These are phyloP conservation scores for Cynocephalus volans DNA, from an alignment of 2,113 vertebrate species.

Conservation along the genomic window DNA sequence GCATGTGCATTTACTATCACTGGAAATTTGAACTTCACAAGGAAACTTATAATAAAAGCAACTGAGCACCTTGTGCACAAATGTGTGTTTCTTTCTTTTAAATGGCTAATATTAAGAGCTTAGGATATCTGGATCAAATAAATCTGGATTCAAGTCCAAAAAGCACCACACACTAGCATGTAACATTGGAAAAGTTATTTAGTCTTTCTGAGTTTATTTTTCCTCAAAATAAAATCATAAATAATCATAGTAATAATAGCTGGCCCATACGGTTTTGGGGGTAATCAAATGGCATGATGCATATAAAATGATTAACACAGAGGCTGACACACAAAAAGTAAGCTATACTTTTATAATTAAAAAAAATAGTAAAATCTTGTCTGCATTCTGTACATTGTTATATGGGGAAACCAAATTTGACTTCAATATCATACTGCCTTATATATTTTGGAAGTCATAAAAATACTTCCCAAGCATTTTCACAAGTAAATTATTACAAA, in stretches of 20 bases:
- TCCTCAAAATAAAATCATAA: not conserved
- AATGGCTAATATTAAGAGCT: not conserved
- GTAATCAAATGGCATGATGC: not conserved
- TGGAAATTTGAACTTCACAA: not conserved
- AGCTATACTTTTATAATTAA: not conserved
- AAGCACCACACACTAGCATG: not conserved
- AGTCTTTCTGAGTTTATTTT: not conserved
- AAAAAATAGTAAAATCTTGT: constrained; percentile 2
- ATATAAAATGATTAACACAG: constrained; percentile 13
- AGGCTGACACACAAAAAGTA: not conserved
- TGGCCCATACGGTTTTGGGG: not conserved
- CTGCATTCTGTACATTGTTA: not conserved
- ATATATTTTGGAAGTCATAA: constrained; percentile 2
- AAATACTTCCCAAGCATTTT: constrained; percentile 20
- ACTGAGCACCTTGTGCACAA: not conserved
- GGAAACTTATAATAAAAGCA: not conserved
- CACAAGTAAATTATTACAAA: not conserved
- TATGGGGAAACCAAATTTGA: not conserved
- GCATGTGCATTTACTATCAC: not conserved
- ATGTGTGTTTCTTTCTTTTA: not conserved
- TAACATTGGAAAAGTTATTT: not conserved
- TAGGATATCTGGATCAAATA: not conserved
- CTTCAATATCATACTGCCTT: not conserved
- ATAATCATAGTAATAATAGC: not conserved
- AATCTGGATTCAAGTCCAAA: not conserved